Percentiles rank a stretch among this genome's conserved stretches.
phyloP scores from a whole-genome alignment of 2,797 vertebrate species.

The Acanthiza pusilla region DNA sequence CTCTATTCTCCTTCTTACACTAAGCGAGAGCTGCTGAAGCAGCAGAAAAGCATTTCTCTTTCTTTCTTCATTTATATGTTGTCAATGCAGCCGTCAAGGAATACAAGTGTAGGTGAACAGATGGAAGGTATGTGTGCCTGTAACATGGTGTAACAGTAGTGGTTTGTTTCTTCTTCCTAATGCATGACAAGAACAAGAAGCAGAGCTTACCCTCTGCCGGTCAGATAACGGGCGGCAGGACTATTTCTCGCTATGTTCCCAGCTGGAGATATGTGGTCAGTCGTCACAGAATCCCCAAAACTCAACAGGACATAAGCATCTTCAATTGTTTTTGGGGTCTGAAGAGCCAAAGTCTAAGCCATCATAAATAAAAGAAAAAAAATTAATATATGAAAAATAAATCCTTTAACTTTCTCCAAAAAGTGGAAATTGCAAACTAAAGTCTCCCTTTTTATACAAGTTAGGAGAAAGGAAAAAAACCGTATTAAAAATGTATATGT shows the following conservation, averaged over 20 bases:
- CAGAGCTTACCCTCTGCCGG: conserved; percentile 81
- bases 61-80: background rate
- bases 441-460: background rate
- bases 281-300: conserved; percentile 95
- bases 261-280: conserved; percentile 97
- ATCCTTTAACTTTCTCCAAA: background rate
- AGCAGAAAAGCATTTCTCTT: background rate
- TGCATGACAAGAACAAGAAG: background rate
- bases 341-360: conserved; percentile 81
- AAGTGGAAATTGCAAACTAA: background rate
- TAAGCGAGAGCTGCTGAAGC: background rate
- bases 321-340: conserved; percentile 78
- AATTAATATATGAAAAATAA: background rate
- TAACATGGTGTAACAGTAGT: background rate
- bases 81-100: background rate
- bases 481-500: background rate
- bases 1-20: background rate
- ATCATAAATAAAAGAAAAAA: background rate
- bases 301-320: conserved; percentile 89
- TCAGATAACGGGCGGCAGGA: conserved; percentile 89
- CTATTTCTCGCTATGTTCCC: conserved; percentile 97
- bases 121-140: background rate
- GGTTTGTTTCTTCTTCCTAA: background rate
- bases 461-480: background rate
- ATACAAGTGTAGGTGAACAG: background rate